phyloP scores from a whole-genome alignment of 2,113 vertebrate genomes.

The Hucho hucho region DNA sequence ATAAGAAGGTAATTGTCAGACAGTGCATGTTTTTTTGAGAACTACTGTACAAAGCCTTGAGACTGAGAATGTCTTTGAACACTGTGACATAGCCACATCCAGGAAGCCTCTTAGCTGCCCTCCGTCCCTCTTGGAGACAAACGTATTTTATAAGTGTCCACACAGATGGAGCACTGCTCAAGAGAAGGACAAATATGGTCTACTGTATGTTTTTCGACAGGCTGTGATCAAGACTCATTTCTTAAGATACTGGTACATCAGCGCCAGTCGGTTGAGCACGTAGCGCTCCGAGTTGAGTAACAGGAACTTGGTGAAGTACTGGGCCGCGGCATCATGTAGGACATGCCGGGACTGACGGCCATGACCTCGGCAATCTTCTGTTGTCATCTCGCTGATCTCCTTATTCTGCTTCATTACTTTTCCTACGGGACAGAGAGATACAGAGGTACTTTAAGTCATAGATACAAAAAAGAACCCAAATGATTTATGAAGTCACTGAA shows the following conservation, averaged over 20 bases:
- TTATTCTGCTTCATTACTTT: slow-evolving; percentile 76
- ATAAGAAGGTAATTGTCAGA: background rate
- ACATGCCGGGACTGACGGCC: slow-evolving; percentile 76
- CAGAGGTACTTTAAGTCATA: background rate
- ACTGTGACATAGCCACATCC: background rate
- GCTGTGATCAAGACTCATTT: slow-evolving; percentile 55
- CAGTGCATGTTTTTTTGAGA: background rate
- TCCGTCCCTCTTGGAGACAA: background rate
- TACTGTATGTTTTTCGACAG: background rate
- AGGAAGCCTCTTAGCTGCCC: background rate
- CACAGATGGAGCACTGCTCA: background rate
- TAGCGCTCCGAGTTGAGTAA: slow-evolving; percentile 77
- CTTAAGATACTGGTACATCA: slow-evolving; percentile 83
- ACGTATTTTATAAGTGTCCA: background rate
- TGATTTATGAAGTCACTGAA: too few species aligned
- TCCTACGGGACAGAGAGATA: slow-evolving; percentile 51
- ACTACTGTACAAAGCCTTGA: background rate
- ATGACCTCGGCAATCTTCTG: slow-evolving; percentile 81
- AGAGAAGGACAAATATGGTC: background rate
- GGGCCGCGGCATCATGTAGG: slow-evolving; percentile 69
- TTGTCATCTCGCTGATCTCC: slow-evolving; percentile 78
- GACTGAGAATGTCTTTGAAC: background rate
- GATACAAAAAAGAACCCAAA: background rate
- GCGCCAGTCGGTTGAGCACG: slow-evolving; percentile 73
- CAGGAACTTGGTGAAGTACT: slow-evolving; percentile 79